Evolutionary conservation across 1,140 invertebrate genomes (phyloP).

Genomic region (Nixonia krombeini): DNA sequence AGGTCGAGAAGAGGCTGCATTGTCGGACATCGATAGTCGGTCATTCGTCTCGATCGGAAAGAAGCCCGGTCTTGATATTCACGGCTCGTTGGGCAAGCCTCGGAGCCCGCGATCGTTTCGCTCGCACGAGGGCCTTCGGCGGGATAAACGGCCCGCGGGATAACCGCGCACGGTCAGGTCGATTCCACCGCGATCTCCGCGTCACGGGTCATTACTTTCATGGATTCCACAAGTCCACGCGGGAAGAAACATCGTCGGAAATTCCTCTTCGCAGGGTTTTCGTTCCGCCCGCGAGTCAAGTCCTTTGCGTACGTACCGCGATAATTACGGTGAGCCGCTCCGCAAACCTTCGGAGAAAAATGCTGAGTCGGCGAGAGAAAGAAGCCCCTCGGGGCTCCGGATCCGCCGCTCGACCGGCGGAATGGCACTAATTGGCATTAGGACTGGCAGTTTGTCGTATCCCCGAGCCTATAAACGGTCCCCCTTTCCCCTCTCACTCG

Average conservation of each 20-base stretch:
- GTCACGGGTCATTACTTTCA: too few species aligned
- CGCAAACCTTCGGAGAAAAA: constrained; percentile 46
- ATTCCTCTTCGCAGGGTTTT: too few species aligned
- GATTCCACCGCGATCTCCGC: too few species aligned
- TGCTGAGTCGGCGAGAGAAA: constrained; percentile 18
- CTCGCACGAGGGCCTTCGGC: too few species aligned
- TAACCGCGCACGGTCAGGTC: too few species aligned
- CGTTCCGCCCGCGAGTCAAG: too few species aligned
- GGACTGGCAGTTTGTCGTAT: constrained; percentile 67
- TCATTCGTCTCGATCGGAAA: constrained; percentile 34
- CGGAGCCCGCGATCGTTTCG: too few species aligned
- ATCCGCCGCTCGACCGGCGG: constrained; percentile 40
- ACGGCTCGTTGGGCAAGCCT: constrained; percentile 52
- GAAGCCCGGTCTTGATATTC: constrained; percentile 48
- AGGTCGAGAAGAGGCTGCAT: too few species aligned
- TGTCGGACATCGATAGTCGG: constrained; percentile 28
- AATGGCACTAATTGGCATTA: constrained; percentile 72
- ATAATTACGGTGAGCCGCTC: constrained; percentile 57
- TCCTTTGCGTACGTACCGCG: constrained; percentile 32
- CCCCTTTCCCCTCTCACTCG: constrained; percentile 13
- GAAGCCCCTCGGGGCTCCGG: too few species aligned
- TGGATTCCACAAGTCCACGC: too few species aligned
- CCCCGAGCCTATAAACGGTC: constrained; percentile 35
- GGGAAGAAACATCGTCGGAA: too few species aligned
- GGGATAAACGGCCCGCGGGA: too few species aligned